Conservation (phyloP, 2,113 vertebrate species). For the Sclerurus mexicanus region DNA sequence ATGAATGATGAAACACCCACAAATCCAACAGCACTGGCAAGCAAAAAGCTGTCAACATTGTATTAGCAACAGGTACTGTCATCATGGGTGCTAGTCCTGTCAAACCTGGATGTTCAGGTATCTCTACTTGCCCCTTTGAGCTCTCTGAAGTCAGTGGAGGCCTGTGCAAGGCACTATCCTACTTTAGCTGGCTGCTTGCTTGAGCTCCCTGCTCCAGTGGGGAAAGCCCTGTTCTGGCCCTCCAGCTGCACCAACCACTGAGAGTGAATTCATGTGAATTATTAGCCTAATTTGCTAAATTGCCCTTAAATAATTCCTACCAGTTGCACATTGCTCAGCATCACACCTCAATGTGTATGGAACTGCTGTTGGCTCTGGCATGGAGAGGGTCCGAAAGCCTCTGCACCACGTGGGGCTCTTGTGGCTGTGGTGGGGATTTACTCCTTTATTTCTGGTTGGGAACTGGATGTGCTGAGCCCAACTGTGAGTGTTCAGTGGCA, state of each 20-base stretch:
- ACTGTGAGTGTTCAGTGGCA: background rate
- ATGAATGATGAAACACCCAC: background rate
- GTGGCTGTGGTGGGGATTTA: fast-evolving
- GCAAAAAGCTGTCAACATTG: background rate
- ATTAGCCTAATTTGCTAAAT: conserved; percentile 26
- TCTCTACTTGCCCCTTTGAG: background rate
- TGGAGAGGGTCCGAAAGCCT: background rate
- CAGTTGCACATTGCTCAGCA: background rate
- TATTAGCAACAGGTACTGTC: background rate
- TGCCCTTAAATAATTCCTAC: background rate
- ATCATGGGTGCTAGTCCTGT: background rate
- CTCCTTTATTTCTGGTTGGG: background rate
- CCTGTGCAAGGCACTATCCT: background rate
- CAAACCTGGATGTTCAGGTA: background rate
- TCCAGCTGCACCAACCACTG: background rate
- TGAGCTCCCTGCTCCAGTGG: fast-evolving
- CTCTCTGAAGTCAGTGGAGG: fast-evolving
- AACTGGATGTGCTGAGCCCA: background rate
- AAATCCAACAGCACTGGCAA: background rate
- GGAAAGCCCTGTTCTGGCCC: background rate
- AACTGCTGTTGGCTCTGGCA: background rate
- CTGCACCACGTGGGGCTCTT: background rate
- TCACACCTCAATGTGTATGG: background rate
- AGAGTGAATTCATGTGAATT: background rate
- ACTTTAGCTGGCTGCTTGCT: background rate